A percentile compares a stretch with the other conserved stretches of the same genome.
Conservation (phyloP, 2,888 invertebrate genomes). For the Lasioglossum figueresi region DNA sequence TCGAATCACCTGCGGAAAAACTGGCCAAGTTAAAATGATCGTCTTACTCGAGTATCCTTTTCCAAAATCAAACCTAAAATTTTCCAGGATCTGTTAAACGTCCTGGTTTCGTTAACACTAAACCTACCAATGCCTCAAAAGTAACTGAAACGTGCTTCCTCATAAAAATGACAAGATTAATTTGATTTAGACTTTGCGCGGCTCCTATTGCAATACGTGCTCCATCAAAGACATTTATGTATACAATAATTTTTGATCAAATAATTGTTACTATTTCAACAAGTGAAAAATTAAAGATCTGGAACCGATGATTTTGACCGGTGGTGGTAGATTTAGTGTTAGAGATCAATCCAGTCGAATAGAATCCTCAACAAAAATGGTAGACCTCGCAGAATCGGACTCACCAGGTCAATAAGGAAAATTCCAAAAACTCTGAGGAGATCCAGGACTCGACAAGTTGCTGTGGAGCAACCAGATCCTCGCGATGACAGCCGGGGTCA, state of each 20-base stretch:
- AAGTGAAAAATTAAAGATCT: too few relatives aligned
- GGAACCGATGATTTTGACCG: too few relatives aligned
- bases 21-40: not conserved
- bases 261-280: too few relatives aligned
- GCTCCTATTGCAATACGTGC: too few relatives aligned
- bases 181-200: too few relatives aligned
- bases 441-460: not conserved
- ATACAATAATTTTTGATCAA: too few relatives aligned
- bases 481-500: conserved; percentile 31
- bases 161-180: too few relatives aligned
- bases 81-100: not conserved
- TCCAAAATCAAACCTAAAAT: not conserved
- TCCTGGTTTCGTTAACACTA: too few relatives aligned
- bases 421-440: not conserved
- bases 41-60: not conserved
- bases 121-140: too few relatives aligned
- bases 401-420: not conserved
- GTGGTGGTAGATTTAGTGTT: too few relatives aligned
- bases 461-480: conserved; percentile 9
- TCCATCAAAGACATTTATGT: too few relatives aligned
- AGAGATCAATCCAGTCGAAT: not conserved
- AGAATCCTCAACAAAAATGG: not conserved
- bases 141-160: too few relatives aligned
- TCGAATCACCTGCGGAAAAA: not conserved
- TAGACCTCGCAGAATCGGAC: not conserved